Base-by-base conservation (phyloP, 2,888 invertebrate species). In the Imbricaverruca yamaguchii region DNA sequence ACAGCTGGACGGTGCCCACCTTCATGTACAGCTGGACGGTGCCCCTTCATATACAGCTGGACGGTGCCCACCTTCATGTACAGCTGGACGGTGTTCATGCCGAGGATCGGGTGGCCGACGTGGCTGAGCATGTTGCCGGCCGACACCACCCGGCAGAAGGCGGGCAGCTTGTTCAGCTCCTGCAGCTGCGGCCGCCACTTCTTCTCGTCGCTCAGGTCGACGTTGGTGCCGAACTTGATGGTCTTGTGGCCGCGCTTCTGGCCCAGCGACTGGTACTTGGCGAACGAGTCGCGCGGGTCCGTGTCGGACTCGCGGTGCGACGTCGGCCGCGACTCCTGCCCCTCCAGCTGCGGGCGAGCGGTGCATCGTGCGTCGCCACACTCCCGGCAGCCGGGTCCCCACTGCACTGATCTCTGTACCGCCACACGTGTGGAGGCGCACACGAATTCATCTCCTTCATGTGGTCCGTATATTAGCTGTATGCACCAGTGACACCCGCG, bases 1-100 rank as follows among this genome's bases (percentile, higher is more conserved):
- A 98, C 82, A 99, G 90, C 88, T 99, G 98, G 82, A 99, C 98
- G 0, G 98, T 97, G 88, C n/a, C n/a, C n/a, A n/a, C n/a, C n/a
- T 99, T 99, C 98, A 99, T 99, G 84, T 98, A 98, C 82, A 99
- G 90, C 88, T 99, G 98, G 82, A 99, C 98, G 0, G 98, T 97
- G 88, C n/a, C n/a, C 91, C 90, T 99, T 99, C 98, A 99, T 98
- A 87, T 98, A 98, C 82, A 99, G 90, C 88, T 99, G 98, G 39
- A 39, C 39, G 39, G 39, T 39, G 39, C 39, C 39, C 39, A 39
- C 91, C 90, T 99, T 99, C 98, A 99, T 98, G 87, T 98, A 98
- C 82, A 99, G 90, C 88, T 99, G 98, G 82, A 99, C 98, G 0
- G 98, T 97, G 88, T 99, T 99, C 98, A 99, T 99, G 84, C 99